Conservation (phyloP, 2,797 vertebrate species). For the Peromyscus attwateri region DNA sequence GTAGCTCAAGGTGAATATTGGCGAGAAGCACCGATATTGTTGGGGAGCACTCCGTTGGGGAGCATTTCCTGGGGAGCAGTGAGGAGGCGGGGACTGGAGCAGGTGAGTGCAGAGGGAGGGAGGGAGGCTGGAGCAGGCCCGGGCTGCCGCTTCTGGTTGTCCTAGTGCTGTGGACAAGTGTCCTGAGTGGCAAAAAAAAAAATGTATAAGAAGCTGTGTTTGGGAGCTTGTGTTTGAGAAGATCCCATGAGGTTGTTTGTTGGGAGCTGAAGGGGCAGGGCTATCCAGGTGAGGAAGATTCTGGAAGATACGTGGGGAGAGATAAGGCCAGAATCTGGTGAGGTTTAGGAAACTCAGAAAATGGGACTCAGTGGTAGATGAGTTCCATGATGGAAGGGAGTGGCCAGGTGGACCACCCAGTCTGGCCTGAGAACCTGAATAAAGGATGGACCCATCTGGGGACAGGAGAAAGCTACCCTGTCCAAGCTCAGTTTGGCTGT, state of each 20-base stretch:
- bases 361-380: background rate
- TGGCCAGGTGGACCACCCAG: background rate
- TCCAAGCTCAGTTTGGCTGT: background rate
- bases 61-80: background rate
- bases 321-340: background rate
- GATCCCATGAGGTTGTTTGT: too few species aligned
- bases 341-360: background rate
- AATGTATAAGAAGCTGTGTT: background rate
- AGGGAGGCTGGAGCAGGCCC: background rate
- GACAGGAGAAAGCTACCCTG: background rate
- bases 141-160: background rate
- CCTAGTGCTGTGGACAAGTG: background rate
- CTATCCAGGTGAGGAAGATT: background rate
- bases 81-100: background rate
- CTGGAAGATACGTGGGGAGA: background rate
- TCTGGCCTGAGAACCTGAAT: background rate
- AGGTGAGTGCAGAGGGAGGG: too few species aligned
- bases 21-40: too few species aligned
- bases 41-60: background rate
- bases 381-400: background rate
- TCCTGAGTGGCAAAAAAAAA: background rate
- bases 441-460: background rate
- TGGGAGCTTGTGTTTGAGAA: background rate
- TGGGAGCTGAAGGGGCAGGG: background rate
- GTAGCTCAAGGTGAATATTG: background rate